Conservation (phyloP, 2,888 invertebrate species). For the Syrista parreyssii region DNA sequence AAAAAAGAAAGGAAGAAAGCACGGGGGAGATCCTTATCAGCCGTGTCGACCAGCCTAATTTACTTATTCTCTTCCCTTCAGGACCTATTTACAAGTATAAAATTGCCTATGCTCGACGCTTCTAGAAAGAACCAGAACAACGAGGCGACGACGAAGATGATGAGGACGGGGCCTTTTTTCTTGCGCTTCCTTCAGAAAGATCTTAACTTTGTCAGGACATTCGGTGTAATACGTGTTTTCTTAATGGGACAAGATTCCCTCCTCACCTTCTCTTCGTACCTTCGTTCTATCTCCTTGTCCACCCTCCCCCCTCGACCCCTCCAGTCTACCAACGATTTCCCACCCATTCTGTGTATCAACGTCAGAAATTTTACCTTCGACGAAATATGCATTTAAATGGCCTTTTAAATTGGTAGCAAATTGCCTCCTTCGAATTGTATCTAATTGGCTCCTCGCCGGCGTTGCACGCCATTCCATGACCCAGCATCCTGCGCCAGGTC, state of each 20-base stretch:
- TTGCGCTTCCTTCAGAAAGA: constrained; percentile 26
- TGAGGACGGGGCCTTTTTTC: constrained; percentile 19
- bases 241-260: constrained; percentile 5
- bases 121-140: constrained; percentile 28
- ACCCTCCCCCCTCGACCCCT: constrained; percentile 17
- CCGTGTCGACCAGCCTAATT: constrained; percentile 77
- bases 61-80: constrained; percentile 80
- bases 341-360: constrained; percentile 23
- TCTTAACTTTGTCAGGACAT: constrained; percentile 31
- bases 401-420: constrained; percentile 43
- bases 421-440: constrained; percentile 28
- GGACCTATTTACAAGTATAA: constrained; percentile 75
- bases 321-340: constrained; percentile 20
- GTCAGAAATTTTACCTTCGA: constrained; percentile 37
- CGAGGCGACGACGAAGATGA: not conserved
- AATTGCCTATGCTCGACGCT: constrained; percentile 39
- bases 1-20: constrained; percentile 29
- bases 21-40: constrained; percentile 79
- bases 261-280: not conserved
- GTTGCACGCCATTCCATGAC: no score
- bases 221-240: constrained; percentile 34
- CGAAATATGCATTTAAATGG: constrained; percentile 51
- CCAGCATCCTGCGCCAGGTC: no score
- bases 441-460: constrained; percentile 25
- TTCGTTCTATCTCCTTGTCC: not conserved